Base-by-base conservation (phyloP, 1,140 invertebrate species). In the Cryptotermes secundus region DNA sequence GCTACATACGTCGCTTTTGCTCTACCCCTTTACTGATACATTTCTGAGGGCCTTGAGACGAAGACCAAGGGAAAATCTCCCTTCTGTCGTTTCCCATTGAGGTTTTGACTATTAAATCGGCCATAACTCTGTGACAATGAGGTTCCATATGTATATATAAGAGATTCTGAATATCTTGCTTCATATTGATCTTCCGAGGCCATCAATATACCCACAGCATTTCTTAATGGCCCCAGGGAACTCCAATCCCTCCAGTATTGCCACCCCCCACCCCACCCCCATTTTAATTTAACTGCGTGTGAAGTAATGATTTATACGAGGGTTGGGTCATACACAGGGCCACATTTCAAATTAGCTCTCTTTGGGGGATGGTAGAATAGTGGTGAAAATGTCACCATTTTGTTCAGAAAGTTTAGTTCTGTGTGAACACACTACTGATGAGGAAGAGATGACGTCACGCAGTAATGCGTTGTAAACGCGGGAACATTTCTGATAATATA, bases 231-330 rank as follows among this genome's bases (percentile, higher is more conserved):
- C n/a, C n/a, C 9, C 31, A 31, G 2, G 7, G 9, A 72, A 72
- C 26, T 14, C 26, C 16, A 59, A 26, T 26, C 59, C 59, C 26
- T 19, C 45, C 16, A 49, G 16, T 10, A 16, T 26, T 31, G 31
- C 59, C 59, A 26, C 59, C 59, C 59, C 59, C 14, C 10, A 72
- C 59, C 59, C 7, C 59, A 26, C 59, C 59, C 14, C 10, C 59
- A 16, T n/a, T 72, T 72, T 72, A 72, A 72, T 72, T 72, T 72
- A 72, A 72, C 59, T 72, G 59, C 59, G 59, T 72, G 59, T 72
- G 10, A 72, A n/a, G 59, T 72, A 72, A 72, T 72, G 59, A 72
- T 72, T 72, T 72, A 72, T 72, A 72, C n/a, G 59, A n/a, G 26
- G 45, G 45, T 49, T 49, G 59, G 59, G 59, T 9, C 4, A 1